Evolutionary conservation across 2,888 invertebrate species (phyloP).

Genomic region (Drosophila austrosaltans): DNA sequence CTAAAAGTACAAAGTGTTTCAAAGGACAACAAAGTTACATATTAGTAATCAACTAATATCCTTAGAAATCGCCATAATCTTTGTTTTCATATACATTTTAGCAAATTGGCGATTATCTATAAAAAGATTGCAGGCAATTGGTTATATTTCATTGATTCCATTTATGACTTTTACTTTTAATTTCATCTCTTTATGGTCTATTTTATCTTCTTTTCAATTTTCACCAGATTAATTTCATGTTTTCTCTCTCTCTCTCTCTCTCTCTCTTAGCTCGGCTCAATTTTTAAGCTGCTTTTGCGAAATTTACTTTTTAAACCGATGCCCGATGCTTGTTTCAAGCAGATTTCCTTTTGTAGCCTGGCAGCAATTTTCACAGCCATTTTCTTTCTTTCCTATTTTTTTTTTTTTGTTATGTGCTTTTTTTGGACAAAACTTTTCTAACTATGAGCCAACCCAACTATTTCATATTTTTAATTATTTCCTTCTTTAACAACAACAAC

Average conservation of each 20-base stretch:
- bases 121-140: neutral
- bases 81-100: too few species aligned
- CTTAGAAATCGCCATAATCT: too few species aligned
- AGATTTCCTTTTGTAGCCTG: conserved; percentile 30
- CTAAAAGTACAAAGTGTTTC: too few species aligned
- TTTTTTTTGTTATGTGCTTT: too few species aligned
- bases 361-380: neutral
- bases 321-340: neutral
- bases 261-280: neutral
- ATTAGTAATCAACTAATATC: too few species aligned
- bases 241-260: too few species aligned
- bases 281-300: neutral
- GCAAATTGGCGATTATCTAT: too few species aligned
- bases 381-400: neutral
- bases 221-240: neutral
- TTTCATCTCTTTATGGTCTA: neutral
- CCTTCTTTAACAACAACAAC: conserved; percentile 34
- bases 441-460: conserved; percentile 52
- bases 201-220: neutral
- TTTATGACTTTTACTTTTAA: neutral
- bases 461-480: conserved; percentile 73
- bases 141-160: neutral
- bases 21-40: too few species aligned
- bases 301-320: neutral
- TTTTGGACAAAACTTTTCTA: conserved; percentile 37